phyloP scores from a whole-genome alignment of 2,888 invertebrate species.

The Carabus problematicus region DNA sequence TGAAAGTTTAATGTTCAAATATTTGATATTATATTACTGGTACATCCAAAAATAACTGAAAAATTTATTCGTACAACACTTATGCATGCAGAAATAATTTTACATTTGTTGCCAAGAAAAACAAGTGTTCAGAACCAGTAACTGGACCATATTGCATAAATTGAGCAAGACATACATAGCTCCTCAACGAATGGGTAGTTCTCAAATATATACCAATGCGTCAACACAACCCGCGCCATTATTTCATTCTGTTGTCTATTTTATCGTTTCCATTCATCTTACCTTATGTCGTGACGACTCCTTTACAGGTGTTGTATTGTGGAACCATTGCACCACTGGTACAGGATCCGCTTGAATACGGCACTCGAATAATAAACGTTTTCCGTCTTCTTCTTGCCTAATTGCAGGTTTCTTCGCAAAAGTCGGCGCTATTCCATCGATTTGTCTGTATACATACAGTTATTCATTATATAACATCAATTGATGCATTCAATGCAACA shows the following conservation, averaged over 20 bases:
- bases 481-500: too few species aligned
- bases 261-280: conserved; percentile 44
- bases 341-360: conserved; percentile 92
- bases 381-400: conserved; percentile 96
- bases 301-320: conserved; percentile 82
- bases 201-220: conserved; percentile 32
- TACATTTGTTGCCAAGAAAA: conserved; percentile 40
- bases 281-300: conserved; percentile 89
- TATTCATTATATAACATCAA: conserved; percentile 8
- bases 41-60: conserved; percentile 39
- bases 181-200: too few species aligned
- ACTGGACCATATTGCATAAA: conserved; percentile 41
- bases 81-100: conserved; percentile 40
- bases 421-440: conserved; percentile 96
- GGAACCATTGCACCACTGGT: conserved; percentile 89
- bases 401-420: conserved; percentile 98
- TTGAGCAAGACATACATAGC: conserved; percentile 22
- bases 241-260: conserved; percentile 13
- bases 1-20: not conserved
- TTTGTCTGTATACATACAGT: conserved; percentile 73
- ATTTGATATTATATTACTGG: conserved; percentile 38
- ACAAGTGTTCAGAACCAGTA: conserved; percentile 39
- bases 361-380: conserved; percentile 92
- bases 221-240: conserved; percentile 15
- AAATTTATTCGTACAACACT: conserved; percentile 28